Evolutionary conservation across 2,797 vertebrate species (phyloP), one percentile per base, ranked within the genome.

Genomic region (Enteromius argenteus): DNA sequence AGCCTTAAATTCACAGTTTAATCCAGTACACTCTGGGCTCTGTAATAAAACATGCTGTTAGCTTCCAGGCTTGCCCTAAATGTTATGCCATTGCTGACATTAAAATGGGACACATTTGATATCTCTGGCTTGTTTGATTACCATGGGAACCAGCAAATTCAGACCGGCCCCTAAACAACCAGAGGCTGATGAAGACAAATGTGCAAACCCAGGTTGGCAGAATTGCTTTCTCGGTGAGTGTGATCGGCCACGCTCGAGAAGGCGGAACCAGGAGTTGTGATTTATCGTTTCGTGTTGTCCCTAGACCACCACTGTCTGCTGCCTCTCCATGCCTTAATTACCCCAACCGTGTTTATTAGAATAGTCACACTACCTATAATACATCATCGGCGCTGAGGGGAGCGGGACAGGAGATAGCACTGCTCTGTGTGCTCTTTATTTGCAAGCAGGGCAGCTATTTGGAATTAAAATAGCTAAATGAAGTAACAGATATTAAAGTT

Each of bases 111-210:
- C 87, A 85, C 72, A 88, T 90, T 84, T 88, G 83, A 91, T 87
- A 86, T 86, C 83, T 83, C 46, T 77, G 78, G 89, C 83, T 49
- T 88, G 91, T 93, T 92, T 94, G 93, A 94, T 93, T 92, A 93
- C 92, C 91, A 90, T 87, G 85, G 91, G 91, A 93, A 92, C 90
- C 89, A 87, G 87, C 49, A 51, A 88, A 88, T 92, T 90, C 91
- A 89, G 91, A 90, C 86, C 62, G 86, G 90, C 90, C 83, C 93
- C 92, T 92, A 94, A 95, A 94, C 93, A 94, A 93, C 92, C 93
- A 90, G 88, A 46, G 87, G 90, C 90, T 96, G 94, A 96, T 96
- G 94, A 96, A 96, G 95, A 96, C 94, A 94, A 95, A 96, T 95
- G 95, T 94, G 92, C 90, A 94, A 95, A 95, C 93, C 90, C 92